A percentile compares a stretch with the other conserved stretches of the same genome.
These are phyloP conservation scores for Drosophila sproati DNA, from an alignment of 1,140 invertebrate species.

Conservation along the genomic window DNA sequence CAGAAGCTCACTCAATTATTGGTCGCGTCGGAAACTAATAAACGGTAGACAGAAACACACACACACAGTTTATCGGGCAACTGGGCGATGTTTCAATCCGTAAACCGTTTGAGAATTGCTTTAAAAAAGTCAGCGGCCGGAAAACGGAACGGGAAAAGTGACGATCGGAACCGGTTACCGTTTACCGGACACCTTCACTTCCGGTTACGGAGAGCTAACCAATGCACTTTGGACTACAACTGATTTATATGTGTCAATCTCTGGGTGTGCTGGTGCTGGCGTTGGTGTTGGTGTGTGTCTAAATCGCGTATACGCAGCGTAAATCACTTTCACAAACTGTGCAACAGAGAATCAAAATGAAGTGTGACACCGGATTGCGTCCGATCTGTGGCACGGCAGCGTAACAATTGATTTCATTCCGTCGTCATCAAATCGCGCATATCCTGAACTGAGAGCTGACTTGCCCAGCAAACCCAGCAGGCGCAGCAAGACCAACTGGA, in stretches of 20 bases:
- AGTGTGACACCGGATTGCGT: constrained; percentile 84
- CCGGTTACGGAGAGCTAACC: constrained; percentile 74
- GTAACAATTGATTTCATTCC: constrained; percentile 85
- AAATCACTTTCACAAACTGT: constrained; percentile 36
- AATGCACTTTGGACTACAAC: constrained; percentile 72
- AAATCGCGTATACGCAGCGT: constrained; percentile 60
- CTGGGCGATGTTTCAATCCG: not conserved
- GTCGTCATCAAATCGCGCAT: constrained; percentile 84
- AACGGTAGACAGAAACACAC: constrained; percentile 51
- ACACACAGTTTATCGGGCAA: not conserved
- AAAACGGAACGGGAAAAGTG: constrained; percentile 85
- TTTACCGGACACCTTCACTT: constrained; percentile 85
- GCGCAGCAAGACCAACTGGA: constrained; percentile 7
- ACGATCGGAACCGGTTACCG: constrained; percentile 85
- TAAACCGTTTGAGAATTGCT: constrained; percentile 47
- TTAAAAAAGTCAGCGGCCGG: constrained; percentile 60
- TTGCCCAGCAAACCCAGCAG: constrained; percentile 9
- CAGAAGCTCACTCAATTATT: constrained; percentile 33
- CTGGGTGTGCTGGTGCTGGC: not conserved
- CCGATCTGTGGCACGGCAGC: constrained; percentile 84
- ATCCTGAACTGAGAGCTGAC: constrained; percentile 70
- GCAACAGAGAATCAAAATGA: constrained; percentile 23
- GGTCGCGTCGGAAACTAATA: constrained; percentile 76
- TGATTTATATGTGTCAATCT: constrained; percentile 30
- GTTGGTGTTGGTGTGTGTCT: constrained; percentile 1